Evolutionary conservation across 2,888 invertebrate species (phyloP).

Genomic region (Stenoptilia bipunctidactyla): DNA sequence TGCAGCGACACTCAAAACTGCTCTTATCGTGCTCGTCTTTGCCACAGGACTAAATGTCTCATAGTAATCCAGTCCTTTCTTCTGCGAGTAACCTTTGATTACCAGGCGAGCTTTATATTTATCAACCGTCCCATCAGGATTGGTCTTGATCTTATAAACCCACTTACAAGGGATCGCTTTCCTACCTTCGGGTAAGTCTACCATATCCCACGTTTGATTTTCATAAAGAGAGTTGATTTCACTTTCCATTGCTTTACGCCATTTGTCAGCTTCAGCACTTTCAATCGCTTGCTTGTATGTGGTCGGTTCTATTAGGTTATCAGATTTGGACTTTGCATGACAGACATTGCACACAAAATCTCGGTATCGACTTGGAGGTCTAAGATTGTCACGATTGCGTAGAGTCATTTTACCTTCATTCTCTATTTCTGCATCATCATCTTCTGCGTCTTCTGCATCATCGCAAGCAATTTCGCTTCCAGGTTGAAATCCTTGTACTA

Average conservation of each 20-base stretch:
- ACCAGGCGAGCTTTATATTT: not conserved
- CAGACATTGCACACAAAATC: no score
- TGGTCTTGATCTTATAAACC: not conserved
- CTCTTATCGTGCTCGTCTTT: not conserved
- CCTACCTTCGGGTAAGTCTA: not conserved
- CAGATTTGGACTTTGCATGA: no score
- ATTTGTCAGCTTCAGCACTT: not conserved
- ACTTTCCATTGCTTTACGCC: not conserved
- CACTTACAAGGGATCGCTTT: conserved; percentile 3
- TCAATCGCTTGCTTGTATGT: no score
- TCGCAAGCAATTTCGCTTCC: no score
- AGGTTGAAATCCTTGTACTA: no score
- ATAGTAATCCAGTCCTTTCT: not conserved
- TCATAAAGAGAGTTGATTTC: not conserved
- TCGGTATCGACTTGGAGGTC: no score
- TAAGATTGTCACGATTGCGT: no score
- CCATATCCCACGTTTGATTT: not conserved
- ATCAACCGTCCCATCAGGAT: not conserved
- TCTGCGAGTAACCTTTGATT: not conserved
- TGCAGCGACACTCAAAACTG: not conserved
- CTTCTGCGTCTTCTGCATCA: no score
- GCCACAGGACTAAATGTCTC: not conserved
- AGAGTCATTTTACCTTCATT: no score
- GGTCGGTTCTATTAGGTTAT: no score
- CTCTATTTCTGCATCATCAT: no score